These are phyloP conservation scores for Drosophila asahinai DNA, from an alignment of 1,140 invertebrate genomes.

Conservation along the genomic window DNA sequence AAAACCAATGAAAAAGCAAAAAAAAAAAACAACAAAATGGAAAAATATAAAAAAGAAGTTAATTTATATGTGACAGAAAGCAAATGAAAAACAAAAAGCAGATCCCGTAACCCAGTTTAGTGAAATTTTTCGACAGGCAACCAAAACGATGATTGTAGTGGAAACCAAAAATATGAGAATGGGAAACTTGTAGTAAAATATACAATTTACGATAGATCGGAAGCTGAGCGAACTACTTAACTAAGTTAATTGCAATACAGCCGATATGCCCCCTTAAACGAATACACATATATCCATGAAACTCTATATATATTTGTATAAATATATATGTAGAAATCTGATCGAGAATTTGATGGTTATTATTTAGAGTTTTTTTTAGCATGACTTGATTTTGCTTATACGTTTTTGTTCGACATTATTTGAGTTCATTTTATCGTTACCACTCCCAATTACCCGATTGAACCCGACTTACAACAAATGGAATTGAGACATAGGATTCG, in stretches of 20 bases:
- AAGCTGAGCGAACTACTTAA: slow-evolving; percentile 64
- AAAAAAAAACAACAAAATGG: slow-evolving; percentile 42
- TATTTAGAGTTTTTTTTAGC: slow-evolving; percentile 24
- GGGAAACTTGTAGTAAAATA: slow-evolving; percentile 79
- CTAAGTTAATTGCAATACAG: slow-evolving; percentile 50
- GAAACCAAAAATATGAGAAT: slow-evolving; percentile 53
- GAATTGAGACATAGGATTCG: slow-evolving; percentile 73
- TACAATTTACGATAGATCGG: slow-evolving; percentile 74
- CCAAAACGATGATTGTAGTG: slow-evolving; percentile 56
- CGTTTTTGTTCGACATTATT: slow-evolving; percentile 33
- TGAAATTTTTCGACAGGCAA: slow-evolving; percentile 78
- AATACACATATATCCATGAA: slow-evolving; percentile 51
- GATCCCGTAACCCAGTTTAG: slow-evolving; percentile 78
- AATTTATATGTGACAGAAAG: slow-evolving; percentile 44
- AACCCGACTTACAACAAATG: slow-evolving; percentile 55
- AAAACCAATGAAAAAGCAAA: slow-evolving; percentile 33
- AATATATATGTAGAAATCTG: slow-evolving; percentile 43
- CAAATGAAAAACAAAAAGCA: slow-evolving; percentile 26
- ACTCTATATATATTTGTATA: slow-evolving; percentile 37
- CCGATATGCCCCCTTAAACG: slow-evolving; percentile 53
- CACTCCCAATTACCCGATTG: not conserved
- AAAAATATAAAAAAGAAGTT: slow-evolving; percentile 51
- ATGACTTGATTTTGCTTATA: slow-evolving; percentile 41
- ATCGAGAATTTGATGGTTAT: slow-evolving; percentile 49
- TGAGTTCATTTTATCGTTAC: not conserved